These are phyloP conservation scores for Andrena chrysosceles DNA, from an alignment of 2,888 invertebrate genomes.

Conservation along the genomic window DNA sequence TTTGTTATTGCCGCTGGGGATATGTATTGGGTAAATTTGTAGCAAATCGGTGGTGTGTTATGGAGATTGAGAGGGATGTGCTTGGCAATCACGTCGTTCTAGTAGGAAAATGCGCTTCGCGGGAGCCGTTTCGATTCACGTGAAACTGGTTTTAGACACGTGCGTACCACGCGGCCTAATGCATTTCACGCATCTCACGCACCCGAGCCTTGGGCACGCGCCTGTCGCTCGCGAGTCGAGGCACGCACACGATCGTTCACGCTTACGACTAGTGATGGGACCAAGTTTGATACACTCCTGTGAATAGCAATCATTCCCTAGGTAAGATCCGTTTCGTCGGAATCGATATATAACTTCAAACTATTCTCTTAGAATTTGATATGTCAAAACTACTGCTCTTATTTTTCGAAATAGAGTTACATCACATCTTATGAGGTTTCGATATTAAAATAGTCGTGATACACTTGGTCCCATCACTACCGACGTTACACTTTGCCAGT, in stretches of 20 bases:
- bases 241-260: slow-evolving; percentile 1
- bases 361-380: too few species aligned
- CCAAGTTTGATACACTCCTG: not conserved
- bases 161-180: slow-evolving; percentile 73
- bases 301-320: too few species aligned
- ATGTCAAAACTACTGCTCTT: too few species aligned
- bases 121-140: slow-evolving; percentile 59
- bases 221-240: slow-evolving; percentile 36
- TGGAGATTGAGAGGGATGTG: not conserved
- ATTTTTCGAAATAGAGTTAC: not conserved
- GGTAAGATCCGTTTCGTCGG: too few species aligned
- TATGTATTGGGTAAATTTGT: not conserved
- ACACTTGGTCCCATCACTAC: not conserved
- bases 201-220: slow-evolving; percentile 64
- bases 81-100: slow-evolving; percentile 11
- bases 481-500: slow-evolving; percentile 30
- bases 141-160: slow-evolving; percentile 75
- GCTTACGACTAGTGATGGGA: not conserved
- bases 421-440: not conserved
- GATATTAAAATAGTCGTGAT: not conserved
- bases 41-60: slow-evolving; percentile 6
- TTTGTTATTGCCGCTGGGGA: slow-evolving; percentile 26
- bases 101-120: slow-evolving; percentile 31
- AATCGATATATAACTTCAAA: too few species aligned
- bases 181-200: slow-evolving; percentile 68